A percentile compares a stretch with the other conserved stretches of the same genome.
phyloP scores from a whole-genome alignment of 2,797 vertebrate genomes.

The Rhabdomys pumilio region DNA sequence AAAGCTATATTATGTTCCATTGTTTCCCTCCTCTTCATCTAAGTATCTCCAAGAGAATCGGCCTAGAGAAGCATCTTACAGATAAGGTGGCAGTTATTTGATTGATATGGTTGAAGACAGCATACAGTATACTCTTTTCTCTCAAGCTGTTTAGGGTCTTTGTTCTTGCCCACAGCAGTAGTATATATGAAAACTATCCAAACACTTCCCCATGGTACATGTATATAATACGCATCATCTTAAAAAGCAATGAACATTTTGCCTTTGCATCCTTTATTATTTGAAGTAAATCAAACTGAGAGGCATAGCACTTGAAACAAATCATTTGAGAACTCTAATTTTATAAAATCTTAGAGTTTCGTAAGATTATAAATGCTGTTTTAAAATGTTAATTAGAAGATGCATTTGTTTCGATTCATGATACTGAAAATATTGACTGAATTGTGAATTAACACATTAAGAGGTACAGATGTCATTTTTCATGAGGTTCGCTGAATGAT shows the following conservation, averaged over 20 bases:
- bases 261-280: conserved; percentile 85
- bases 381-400: conserved; percentile 87
- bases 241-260: conserved; percentile 73
- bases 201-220: conserved; percentile 83
- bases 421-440: conserved; percentile 91
- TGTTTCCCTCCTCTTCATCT: conserved; percentile 73
- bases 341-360: conserved; percentile 79
- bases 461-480: conserved; percentile 90
- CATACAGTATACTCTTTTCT: conserved; percentile 58
- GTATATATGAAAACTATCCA: conserved; percentile 74
- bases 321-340: conserved; percentile 80
- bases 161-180: conserved; percentile 72
- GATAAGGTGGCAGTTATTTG: conserved; percentile 78
- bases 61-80: conserved; percentile 38
- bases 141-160: conserved; percentile 72
- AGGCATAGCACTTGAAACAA: conserved; percentile 80
- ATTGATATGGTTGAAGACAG: conserved; percentile 60
- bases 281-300: conserved; percentile 86
- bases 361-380: conserved; percentile 85
- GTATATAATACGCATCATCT: conserved; percentile 83
- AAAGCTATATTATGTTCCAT: conserved; percentile 68
- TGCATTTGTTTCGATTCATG: conserved; percentile 90
- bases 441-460: conserved; percentile 89
- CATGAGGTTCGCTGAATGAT: conserved; percentile 89
- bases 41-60: conserved; percentile 73